Percentiles rank a stretch among this genome's conserved stretches.
Evolutionary conservation across 2,113 vertebrate genomes (phyloP).

Genomic region (Catharus fuscescens): DNA sequence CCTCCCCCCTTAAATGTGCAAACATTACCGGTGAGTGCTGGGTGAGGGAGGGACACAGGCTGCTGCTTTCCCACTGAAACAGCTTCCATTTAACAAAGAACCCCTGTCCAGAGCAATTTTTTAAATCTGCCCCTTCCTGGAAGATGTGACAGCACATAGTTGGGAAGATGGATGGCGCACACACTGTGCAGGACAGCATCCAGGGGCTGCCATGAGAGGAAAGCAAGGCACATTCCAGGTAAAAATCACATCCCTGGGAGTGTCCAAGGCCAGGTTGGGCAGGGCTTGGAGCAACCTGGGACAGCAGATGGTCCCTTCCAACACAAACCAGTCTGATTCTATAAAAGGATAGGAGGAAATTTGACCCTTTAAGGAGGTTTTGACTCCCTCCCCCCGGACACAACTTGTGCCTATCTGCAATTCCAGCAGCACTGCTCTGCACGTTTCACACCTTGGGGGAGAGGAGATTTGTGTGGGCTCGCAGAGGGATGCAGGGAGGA

Average conservation of each 20-base stretch:
- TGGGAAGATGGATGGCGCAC: not conserved
- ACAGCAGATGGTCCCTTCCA: not conserved
- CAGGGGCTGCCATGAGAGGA: not conserved
- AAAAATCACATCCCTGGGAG: not conserved
- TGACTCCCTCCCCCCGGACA: not conserved
- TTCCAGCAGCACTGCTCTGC: not conserved
- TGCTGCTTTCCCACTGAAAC: not conserved
- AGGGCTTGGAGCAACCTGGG: not conserved
- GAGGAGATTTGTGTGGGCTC: not conserved
- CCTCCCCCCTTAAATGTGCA: not conserved
- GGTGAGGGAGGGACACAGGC: not conserved
- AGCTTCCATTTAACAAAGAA: not conserved
- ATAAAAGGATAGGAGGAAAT: not conserved
- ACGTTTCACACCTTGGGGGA: not conserved
- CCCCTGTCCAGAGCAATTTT: not conserved
- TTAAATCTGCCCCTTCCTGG: not conserved
- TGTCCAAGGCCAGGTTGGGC: not conserved
- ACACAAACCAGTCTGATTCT: not conserved
- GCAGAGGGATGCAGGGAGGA: not conserved
- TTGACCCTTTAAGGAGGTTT: not conserved
- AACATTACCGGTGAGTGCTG: not conserved
- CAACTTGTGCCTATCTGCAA: not conserved
- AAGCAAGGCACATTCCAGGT: not conserved
- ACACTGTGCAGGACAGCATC: accelerated
- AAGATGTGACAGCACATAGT: accelerated